phyloP scores from a whole-genome alignment of 2,888 invertebrate genomes.

The Listrodromus nycthemerus region DNA sequence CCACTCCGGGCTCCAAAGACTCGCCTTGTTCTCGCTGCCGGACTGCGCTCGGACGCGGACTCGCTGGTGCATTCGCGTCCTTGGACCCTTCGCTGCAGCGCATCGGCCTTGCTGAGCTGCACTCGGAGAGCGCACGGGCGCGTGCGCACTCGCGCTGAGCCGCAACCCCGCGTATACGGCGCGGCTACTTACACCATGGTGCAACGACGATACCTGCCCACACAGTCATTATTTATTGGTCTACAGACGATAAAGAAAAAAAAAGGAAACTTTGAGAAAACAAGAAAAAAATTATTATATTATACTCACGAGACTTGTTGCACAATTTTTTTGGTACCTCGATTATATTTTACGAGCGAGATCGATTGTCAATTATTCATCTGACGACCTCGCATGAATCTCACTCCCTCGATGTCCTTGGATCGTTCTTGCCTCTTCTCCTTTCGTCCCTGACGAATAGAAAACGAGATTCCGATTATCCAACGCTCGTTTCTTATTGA shows the following conservation, averaged over 20 bases:
- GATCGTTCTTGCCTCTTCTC: slow-evolving; percentile 10
- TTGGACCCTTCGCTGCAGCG: slow-evolving; percentile 69
- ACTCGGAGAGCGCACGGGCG: slow-evolving; percentile 25
- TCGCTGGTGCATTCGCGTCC: slow-evolving; percentile 64
- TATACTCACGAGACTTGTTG: slow-evolving; percentile 26
- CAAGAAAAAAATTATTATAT: slow-evolving; percentile 18
- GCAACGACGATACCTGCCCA: slow-evolving; percentile 33
- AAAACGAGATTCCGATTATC: slow-evolving; percentile 34
- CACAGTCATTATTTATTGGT: slow-evolving; percentile 60
- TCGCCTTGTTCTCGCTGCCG: slow-evolving; percentile 56
- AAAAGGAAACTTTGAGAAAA: slow-evolving; percentile 15
- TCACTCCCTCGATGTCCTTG: slow-evolving; percentile 38
- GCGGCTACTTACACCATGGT: slow-evolving; percentile 61
- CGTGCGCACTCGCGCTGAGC: slow-evolving; percentile 43
- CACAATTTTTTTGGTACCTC: slow-evolving; percentile 12
- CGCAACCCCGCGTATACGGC: slow-evolving; percentile 39
- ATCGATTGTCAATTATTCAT: slow-evolving; percentile 63
- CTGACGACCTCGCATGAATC: slow-evolving; percentile 57
- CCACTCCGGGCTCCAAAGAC: slow-evolving; percentile 58
- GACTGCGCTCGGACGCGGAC: slow-evolving; percentile 17
- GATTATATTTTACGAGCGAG: slow-evolving; percentile 39
- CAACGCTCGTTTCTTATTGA: slow-evolving; percentile 32
- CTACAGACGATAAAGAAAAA: slow-evolving; percentile 28
- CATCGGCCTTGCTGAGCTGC: slow-evolving; percentile 65
- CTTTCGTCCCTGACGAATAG: slow-evolving; percentile 30